phyloP scores from a whole-genome alignment of 2,888 invertebrate species.

The Epinotia nisella region DNA sequence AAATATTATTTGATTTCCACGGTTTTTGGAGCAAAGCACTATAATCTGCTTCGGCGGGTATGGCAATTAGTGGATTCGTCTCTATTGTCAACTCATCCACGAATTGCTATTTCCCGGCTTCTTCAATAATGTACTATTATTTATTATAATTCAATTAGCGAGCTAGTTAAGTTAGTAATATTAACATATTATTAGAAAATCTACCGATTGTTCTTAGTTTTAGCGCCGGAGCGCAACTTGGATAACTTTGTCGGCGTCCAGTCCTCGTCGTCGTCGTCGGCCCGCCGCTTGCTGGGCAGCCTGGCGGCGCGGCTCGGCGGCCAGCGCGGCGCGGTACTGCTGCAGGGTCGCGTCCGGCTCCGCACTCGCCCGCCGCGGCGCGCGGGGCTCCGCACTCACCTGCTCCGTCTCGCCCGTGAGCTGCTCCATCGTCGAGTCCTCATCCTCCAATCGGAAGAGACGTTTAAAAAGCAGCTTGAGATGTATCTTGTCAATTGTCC shows the following conservation, averaged over 20 bases:
- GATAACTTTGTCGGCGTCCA: constrained; percentile 35
- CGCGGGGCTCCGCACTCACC: too few species aligned
- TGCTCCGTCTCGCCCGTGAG: constrained; percentile 63
- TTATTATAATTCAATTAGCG: too few species aligned
- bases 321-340: constrained; percentile 62
- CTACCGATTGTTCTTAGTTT: constrained; percentile 58
- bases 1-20: too few species aligned
- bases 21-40: too few species aligned
- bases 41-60: too few species aligned
- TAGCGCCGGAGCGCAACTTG: constrained; percentile 52
- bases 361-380: too few species aligned
- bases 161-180: too few species aligned
- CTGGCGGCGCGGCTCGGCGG: constrained; percentile 49
- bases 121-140: too few species aligned
- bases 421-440: constrained; percentile 56
- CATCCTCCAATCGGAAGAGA: constrained; percentile 53
- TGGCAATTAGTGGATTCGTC: too few species aligned
- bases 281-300: constrained; percentile 62
- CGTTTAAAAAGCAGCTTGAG: constrained; percentile 55
- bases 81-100: too few species aligned
- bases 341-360: constrained; percentile 53
- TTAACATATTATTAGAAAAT: too few species aligned
- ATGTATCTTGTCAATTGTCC: constrained; percentile 54
- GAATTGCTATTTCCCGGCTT: too few species aligned
- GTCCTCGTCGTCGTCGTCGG: constrained; percentile 46